phyloP scores from a whole-genome alignment of 2,888 invertebrate genomes.

The Campaea margaritaria region DNA sequence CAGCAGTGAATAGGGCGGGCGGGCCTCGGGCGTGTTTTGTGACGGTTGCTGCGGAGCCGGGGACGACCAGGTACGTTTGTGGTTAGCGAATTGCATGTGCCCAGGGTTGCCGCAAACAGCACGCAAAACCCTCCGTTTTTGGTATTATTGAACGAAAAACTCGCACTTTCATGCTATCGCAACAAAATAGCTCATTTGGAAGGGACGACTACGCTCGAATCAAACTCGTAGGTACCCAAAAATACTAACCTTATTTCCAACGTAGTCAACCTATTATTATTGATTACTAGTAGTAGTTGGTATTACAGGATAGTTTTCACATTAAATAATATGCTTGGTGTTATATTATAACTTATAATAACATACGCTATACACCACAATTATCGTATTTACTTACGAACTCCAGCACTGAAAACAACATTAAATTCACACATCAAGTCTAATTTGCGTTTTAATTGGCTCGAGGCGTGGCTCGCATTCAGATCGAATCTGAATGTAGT shows the following conservation, averaged over 20 bases:
- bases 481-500: constrained; percentile 23
- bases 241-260: too few species aligned
- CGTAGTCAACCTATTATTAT: too few species aligned
- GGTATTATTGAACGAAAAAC: not conserved
- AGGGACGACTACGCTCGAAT: not conserved
- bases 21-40: constrained; percentile 31
- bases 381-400: not conserved
- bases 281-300: too few species aligned
- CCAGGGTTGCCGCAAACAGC: constrained; percentile 29
- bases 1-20: constrained; percentile 19
- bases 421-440: constrained; percentile 18
- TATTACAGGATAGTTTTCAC: too few species aligned
- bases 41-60: constrained; percentile 33
- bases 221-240: not conserved
- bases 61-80: constrained; percentile 37
- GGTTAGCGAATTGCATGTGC: constrained; percentile 44
- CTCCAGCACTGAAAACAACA: constrained; percentile 9
- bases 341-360: too few species aligned
- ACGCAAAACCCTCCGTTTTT: constrained; percentile 19
- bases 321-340: too few species aligned
- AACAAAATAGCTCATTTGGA: too few species aligned
- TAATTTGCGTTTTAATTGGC: constrained; percentile 33
- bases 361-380: too few species aligned
- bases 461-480: constrained; percentile 22
- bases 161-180: too few species aligned